Evolutionary conservation across 2,888 invertebrate genomes (phyloP), one percentile per base, ranked within the genome.

Genomic region (Eilema sororculum): DNA sequence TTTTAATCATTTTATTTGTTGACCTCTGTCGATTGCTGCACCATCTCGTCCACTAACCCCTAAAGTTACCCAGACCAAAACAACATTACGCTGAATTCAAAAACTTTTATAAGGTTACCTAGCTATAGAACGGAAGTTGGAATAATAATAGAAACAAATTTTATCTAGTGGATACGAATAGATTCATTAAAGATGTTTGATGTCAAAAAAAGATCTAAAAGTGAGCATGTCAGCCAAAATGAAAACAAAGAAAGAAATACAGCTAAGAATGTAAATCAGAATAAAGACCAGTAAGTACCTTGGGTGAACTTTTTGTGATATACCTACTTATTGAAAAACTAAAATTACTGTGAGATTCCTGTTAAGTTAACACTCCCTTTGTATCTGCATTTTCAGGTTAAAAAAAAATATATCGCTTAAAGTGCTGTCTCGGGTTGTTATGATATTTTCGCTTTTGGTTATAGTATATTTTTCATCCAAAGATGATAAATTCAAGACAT

Each of bases 391-490:
- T 91, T 90, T 75, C 87, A 96, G 93, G 82, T 87, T 90, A 58
- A 92, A 81, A 71, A 93, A 90, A 72, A 94, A 87, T 77, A 91
- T 95, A 81, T 92, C 92, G 25, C 89, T 95, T n/a, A 92, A 94
- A 75, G 89, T 93, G 37, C 84, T 95, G 69, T 96, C 95, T 56
- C 92, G 93, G 22, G 86, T 94, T 64, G 91, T 89, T 86, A 91
- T 94, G 16, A 92, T 91, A 78, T 77, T 86, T 75, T 92, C 94
- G 4, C 86, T 97, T 4, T 84, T 96, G 25, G 92, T 95, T 25
- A 95, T 97, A 72, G 96, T 97, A 1, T 97, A 97, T 93, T 97
- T 96, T 88, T 96, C 96, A 60, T 96, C 96, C 9, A 96, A 96
- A 82, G 94, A 95, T 69, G 93, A 96, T 24, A 96, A 96, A 86